Base-by-base conservation (phyloP, 2,888 invertebrate species). In the Elmis aenea region DNA sequence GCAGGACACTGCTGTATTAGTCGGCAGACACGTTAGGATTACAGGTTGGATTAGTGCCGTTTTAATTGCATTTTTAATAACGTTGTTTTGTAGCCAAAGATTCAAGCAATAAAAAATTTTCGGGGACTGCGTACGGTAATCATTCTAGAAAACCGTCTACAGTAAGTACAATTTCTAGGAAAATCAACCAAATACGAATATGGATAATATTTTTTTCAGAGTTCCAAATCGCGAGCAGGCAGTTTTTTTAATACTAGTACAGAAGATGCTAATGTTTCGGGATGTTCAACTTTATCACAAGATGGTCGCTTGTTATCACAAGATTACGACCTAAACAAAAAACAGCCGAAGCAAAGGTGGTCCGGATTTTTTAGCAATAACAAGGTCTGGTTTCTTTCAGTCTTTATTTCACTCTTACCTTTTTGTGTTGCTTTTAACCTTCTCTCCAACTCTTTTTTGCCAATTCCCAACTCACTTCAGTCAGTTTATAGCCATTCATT, bases 341-440 rank as follows among this genome's bases (percentile, higher is more conserved):
- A 62, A 48, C 74, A 75, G 52, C 72, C 77, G 47, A 81, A 79
- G 59, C 81, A 82, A 59, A 74, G 83, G 43, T 81, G 83, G 79
- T 80, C 82, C 31, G 79, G 79, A 13, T 75, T 84, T 51, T 83
- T 83, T 59, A 79, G 81, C 36, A 77, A 80, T 52, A 78, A 75
- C 50, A 79, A 74, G 62, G 73, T 72, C n/a, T n/a, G n/a, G 57
- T 6, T 6, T 18, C 18, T 18, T 18, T 18, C 18, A 46, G 46
- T 27, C 3, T 27, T 14, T 16, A 15, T 15, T 9, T 18, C 18
- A 18, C 5, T 18, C 8, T 8, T 6, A n/a, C n/a, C n/a, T n/a
- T n/a, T n/a, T n/a, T n/a, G n/a, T n/a, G n/a, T n/a, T n/a, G n/a
- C n/a, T n/a, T n/a, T n/a, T n/a, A n/a, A n/a, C n/a, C n/a, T n/a